These are phyloP conservation scores for Babyrousa celebensis DNA, from an alignment of 2,797 vertebrate species.

Conservation along the genomic window DNA sequence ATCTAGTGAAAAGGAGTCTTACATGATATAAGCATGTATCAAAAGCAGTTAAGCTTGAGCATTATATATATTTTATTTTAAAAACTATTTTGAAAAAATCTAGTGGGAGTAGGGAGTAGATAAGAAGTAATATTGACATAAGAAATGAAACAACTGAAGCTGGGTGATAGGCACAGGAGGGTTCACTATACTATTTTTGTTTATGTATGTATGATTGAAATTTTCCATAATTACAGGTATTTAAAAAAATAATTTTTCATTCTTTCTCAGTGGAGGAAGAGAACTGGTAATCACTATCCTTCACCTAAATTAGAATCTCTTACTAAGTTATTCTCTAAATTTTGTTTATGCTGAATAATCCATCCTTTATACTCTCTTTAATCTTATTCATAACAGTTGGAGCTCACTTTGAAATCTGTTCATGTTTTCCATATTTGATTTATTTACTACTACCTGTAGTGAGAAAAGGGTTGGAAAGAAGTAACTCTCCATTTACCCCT, in stretches of 20 bases:
- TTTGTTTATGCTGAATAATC: conserved; percentile 61
- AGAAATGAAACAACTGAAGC: conserved; percentile 45
- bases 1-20: background rate
- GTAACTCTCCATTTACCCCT: background rate
- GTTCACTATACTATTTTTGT: conserved; percentile 44
- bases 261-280: conserved; percentile 27
- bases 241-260: conserved; percentile 57
- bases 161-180: background rate
- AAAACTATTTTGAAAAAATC: conserved; percentile 3
- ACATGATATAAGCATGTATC: conserved; percentile 9
- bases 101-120: background rate
- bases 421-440: background rate
- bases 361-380: conserved; percentile 44
- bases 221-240: conserved; percentile 51
- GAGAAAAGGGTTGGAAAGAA: background rate
- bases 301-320: conserved; percentile 39
- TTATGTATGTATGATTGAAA: background rate
- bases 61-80: conserved; percentile 6
- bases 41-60: background rate
- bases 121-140: background rate
- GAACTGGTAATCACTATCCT: conserved; percentile 16
- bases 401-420: conserved; percentile 41
- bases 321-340: conserved; percentile 16
- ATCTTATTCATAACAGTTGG: conserved; percentile 14
- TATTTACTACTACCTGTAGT: background rate